Evolutionary conservation across 1,140 invertebrate species (phyloP).

Genomic region (Frieseomelitta varia): DNA sequence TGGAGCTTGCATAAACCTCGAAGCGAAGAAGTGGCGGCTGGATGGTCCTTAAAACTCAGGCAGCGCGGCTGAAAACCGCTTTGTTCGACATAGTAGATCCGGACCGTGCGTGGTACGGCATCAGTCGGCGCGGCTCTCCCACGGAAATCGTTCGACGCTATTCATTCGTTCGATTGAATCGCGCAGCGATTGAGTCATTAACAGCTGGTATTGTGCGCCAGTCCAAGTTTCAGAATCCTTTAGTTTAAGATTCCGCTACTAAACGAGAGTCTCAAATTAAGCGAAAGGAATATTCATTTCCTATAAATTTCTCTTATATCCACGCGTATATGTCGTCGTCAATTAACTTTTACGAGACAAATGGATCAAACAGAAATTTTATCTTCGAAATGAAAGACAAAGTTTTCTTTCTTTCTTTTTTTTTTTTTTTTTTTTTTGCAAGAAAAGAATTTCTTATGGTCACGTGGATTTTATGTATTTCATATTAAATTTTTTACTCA

Average conservation of each 20-base stretch:
- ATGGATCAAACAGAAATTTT: not conserved
- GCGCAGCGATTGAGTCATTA: slow-evolving; percentile 12
- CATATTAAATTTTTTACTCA: not conserved
- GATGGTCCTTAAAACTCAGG: slow-evolving; percentile 9
- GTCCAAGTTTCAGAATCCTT: not conserved
- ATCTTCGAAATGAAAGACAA: too few relatives aligned
- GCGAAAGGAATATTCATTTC: not conserved
- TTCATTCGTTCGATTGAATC: slow-evolving; percentile 29
- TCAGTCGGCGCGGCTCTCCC: slow-evolving; percentile 21
- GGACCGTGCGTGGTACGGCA: slow-evolving; percentile 23
- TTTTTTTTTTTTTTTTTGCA: too few relatives aligned
- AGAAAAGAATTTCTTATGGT: not conserved
- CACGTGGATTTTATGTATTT: not conserved
- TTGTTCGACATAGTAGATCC: slow-evolving; percentile 18
- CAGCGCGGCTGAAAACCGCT: slow-evolving; percentile 11
- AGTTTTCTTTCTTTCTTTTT: too few relatives aligned
- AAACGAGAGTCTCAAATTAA: not conserved
- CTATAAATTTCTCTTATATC: not conserved
- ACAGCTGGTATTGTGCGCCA: not conserved
- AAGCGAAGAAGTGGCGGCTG: not conserved
- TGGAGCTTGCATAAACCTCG: not conserved
- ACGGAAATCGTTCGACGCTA: slow-evolving; percentile 31
- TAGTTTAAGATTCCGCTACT: not conserved
- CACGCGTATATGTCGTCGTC: not conserved
- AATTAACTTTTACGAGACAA: not conserved